phyloP scores from a whole-genome alignment of 2,888 invertebrate species.

The Torymus texanus region DNA sequence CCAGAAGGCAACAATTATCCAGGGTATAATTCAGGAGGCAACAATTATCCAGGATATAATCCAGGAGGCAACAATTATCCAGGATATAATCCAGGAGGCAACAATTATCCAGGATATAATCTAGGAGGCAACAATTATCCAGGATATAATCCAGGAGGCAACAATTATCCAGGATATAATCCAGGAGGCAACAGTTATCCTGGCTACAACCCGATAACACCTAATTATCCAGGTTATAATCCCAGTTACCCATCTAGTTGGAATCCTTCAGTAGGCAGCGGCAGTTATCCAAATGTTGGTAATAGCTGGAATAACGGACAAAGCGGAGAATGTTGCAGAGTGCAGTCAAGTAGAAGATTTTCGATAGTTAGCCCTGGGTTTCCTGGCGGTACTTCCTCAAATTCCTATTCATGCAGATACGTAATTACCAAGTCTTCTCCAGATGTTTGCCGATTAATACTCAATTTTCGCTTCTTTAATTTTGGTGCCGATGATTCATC shows the following conservation, averaged over 20 bases:
- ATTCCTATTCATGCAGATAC: conserved; percentile 74
- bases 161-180: neutral
- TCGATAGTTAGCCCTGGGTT: conserved; percentile 79
- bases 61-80: neutral
- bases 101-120: neutral
- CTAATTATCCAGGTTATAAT: conserved; percentile 5
- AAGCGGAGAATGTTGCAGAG: conserved; percentile 63
- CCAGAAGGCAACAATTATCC: conserved; percentile 5
- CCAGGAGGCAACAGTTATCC: too few relatives aligned
- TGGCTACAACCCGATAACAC: neutral
- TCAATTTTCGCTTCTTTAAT: conserved; percentile 78
- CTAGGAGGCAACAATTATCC: conserved; percentile 2
- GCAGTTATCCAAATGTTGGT: conserved; percentile 38
- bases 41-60: neutral
- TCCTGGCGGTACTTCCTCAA: conserved; percentile 68
- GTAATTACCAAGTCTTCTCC: conserved; percentile 75
- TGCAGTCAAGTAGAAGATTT: conserved; percentile 68
- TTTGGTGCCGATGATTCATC: conserved; percentile 73
- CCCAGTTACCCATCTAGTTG: neutral
- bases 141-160: conserved; percentile 3
- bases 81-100: neutral
- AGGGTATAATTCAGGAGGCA: conserved; percentile 7
- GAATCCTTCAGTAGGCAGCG: conserved; percentile 12
- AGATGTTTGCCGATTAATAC: conserved; percentile 77
- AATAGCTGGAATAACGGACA: conserved; percentile 33